Evolutionary conservation across 2,888 invertebrate species (phyloP), one percentile per base, ranked within the genome.

Genomic region (Mongoloraphidia duomilia): DNA sequence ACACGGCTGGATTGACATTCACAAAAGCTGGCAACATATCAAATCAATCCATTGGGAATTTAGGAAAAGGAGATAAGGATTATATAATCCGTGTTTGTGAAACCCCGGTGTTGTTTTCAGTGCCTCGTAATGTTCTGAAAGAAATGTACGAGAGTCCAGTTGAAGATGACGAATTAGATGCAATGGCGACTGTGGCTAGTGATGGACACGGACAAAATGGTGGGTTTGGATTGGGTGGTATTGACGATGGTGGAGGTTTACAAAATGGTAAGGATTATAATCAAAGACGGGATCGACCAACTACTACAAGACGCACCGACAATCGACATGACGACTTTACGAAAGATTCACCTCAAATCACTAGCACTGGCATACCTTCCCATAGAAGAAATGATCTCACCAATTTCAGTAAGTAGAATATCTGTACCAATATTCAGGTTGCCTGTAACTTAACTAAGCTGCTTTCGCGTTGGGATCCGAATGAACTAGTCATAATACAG

Each of bases 91-190:
- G 10, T n/a, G 34, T 34, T 13, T 49, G 11, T 50, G 17, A 37
- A 36, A 34, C 9, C 6, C 35, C n/a, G 10, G 3, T 38, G 17
- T 47, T 45, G 58, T 57, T 68, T 64, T 2, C 72, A 90, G 90
- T 90, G 54, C 89, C 88, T 4, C 75, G 88, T 55, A 84, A 83
- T 63, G 87, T 91, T 47, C 71, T 90, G 53, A 84, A 85, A 63
- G 86, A 88, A 66, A 78, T 83, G 56, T 88, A 82, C 67, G 85
- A 88, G 62, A 84, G 84, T 53, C 79, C 80, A 34, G 76, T 82
- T 44, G 86, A 87, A 65, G 75, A 80, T 54, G 90, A 89, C 64
- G 89, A 89, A 64, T 75, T 77, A 33, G 63, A 64, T 55, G 61
- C 53, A 59, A 69, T 60, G 55, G 62, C 61, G 46, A 58, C 61